Percentiles rank a stretch among this genome's conserved stretches.
Conservation (phyloP, 2,113 vertebrate species). For the Cairina moschata region DNA sequence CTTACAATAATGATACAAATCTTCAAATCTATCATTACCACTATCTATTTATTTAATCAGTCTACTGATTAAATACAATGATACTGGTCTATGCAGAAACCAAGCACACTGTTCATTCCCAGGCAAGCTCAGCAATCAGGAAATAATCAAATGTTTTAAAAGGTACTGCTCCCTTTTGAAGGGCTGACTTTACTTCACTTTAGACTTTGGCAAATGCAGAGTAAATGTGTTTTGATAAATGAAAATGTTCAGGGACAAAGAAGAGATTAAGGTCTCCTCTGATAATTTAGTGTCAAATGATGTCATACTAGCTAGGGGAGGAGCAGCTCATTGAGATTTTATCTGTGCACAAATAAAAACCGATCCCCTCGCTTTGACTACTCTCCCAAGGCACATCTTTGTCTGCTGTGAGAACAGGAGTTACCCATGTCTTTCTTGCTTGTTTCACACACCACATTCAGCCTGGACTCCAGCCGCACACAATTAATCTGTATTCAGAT, state of each 20-base stretch:
- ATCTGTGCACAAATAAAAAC: slow-evolving; percentile 19
- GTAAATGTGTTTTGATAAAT: slow-evolving; percentile 8
- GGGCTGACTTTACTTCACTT: not conserved
- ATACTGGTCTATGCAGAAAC: not conserved
- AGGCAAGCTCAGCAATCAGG: not conserved
- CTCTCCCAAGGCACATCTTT: not conserved
- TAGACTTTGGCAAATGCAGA: not conserved
- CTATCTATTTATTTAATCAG: not conserved
- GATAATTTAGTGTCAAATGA: not conserved
- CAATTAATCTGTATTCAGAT: not conserved
- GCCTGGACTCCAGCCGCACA: not conserved
- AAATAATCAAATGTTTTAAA: not conserved
- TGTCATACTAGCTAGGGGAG: slow-evolving; percentile 15
- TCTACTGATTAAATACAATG: not conserved
- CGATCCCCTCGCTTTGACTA: not conserved
- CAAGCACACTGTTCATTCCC: not conserved
- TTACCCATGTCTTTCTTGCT: not conserved
- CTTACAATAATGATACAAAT: not conserved
- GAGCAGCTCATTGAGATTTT: slow-evolving; percentile 18
- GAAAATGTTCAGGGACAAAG: slow-evolving; percentile 15
- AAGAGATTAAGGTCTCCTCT: not conserved
- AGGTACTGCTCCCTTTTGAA: not conserved
- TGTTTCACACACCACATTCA: not conserved
- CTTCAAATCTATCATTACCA: not conserved
- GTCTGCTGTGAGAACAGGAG: not conserved